Evolutionary conservation across 2,113 vertebrate genomes (phyloP), one percentile per base, ranked within the genome.

Genomic region (Chaetops frenatus): DNA sequence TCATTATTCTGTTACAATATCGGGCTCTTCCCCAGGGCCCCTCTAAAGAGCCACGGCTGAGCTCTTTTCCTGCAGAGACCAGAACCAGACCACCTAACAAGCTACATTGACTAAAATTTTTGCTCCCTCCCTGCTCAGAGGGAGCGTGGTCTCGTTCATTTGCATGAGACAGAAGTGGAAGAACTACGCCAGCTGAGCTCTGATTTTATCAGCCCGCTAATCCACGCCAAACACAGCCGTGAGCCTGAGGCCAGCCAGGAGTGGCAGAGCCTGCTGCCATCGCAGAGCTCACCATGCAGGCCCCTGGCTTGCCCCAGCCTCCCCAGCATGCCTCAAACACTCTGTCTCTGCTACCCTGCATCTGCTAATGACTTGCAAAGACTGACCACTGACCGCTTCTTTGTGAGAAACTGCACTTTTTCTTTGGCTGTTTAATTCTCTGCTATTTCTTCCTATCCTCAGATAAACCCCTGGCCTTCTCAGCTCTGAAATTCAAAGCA

Each of bases 1-100:
- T 97, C 93, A 92, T 96, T 96, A 96, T 95, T 93, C 92, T 16
- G 17, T 77, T 88, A 92, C 86, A 81, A 90, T 94, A 90, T 19
- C 4, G 4, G 88, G 36, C n/a, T 96, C 12, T 88, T 94, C 92
- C 88, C 93, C 86, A 93, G 92, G 77, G 88, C 70, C 86, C n/a
- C 69, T 93, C 69, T 90, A 90, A 74, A 88, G 76, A 90, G 86
- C 88, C 88, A 92, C 2, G 12, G 76, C 79, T 96, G 92, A 96
- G 88, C 69, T 96, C 91, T 72, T 81, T 72, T 78, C 90, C 88
- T 81, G 83, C 88, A 71, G 92, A 96, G 81, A 91, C 92, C 88
- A 88, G 79, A 94, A 56, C 47, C 69, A 86, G 86, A 90, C 88
- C 92, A 88, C 92, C 92, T 96, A 92, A 90, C 65, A 92, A 91